Conservation (phyloP, 2,113 vertebrate genomes). For the Cyphomyrus plagiostoma region DNA sequence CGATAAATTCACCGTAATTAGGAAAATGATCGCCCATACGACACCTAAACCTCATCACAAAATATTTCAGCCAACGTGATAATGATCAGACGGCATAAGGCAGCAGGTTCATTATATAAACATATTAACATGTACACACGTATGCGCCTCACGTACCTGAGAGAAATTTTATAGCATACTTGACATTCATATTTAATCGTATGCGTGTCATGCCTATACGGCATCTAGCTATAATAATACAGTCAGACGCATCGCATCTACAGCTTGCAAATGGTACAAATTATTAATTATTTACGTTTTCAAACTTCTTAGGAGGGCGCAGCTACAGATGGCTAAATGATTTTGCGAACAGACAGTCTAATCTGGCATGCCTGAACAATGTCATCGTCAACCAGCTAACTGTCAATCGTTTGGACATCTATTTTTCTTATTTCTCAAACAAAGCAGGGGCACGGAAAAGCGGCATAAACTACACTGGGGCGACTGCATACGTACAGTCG, state of each 20-base stretch:
- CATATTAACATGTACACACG: background rate
- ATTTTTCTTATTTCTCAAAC: slow-evolving; percentile 44
- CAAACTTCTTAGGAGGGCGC: background rate
- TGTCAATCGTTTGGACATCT: slow-evolving; percentile 50
- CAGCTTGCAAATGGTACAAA: background rate
- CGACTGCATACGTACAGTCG: slow-evolving; percentile 45
- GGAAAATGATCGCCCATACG: background rate
- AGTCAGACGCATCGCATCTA: background rate
- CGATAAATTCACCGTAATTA: background rate
- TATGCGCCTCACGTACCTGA: background rate
- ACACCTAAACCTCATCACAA: background rate
- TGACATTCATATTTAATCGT: slow-evolving; percentile 4
- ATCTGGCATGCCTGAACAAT: slow-evolving; percentile 22
- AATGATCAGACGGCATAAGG: background rate
- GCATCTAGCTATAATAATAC: background rate
- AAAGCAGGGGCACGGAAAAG: slow-evolving; percentile 61
- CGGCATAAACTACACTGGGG: slow-evolving; percentile 59
- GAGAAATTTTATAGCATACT: background rate
- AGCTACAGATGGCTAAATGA: background rate
- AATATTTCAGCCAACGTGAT: background rate
- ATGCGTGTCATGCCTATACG: background rate
- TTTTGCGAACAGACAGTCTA: background rate
- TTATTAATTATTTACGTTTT: slow-evolving; percentile 1
- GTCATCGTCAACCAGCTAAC: slow-evolving; percentile 45
- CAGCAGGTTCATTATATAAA: background rate